A percentile compares a stretch with the other conserved stretches of the same genome.
Conservation (phyloP, 2,888 invertebrate species). For the Cantharis lateralis region DNA sequence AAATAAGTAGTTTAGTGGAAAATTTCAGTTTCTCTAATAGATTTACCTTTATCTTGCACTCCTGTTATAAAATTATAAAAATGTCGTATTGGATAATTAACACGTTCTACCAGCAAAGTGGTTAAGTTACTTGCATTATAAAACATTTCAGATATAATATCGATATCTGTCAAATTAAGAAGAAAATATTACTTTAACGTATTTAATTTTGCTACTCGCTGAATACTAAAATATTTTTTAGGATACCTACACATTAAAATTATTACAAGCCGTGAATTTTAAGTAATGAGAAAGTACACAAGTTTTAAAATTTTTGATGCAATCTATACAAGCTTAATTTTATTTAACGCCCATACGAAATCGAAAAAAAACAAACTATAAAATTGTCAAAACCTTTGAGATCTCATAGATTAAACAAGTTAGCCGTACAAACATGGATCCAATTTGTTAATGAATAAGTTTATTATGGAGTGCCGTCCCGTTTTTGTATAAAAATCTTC, state of each 20-base stretch:
- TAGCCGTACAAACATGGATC: constrained; percentile 44
- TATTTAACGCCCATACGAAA: background rate
- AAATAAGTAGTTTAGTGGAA: background rate
- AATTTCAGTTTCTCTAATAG: background rate
- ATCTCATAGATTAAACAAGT: constrained; percentile 44
- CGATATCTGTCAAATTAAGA: constrained; percentile 19
- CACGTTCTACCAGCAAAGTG: constrained; percentile 31
- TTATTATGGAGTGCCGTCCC: background rate
- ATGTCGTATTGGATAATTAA: constrained; percentile 33
- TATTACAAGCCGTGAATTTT: background rate
- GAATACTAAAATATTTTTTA: background rate
- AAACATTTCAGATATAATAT: constrained; percentile 7
- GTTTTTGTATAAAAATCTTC: background rate
- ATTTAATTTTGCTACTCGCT: constrained; percentile 3
- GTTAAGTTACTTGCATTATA: constrained; percentile 13
- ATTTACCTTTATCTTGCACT: background rate
- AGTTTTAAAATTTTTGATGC: background rate
- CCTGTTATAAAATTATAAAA: constrained; percentile 24
- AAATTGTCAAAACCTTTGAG: constrained; percentile 26
- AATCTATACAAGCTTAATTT: background rate
- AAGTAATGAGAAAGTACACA: background rate
- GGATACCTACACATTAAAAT: background rate
- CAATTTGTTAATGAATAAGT: constrained; percentile 49
- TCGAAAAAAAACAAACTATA: background rate
- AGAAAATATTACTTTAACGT: constrained; percentile 18